Evolutionary conservation across 2,113 vertebrate genomes (phyloP).

Genomic region (Anguilla rostrata): DNA sequence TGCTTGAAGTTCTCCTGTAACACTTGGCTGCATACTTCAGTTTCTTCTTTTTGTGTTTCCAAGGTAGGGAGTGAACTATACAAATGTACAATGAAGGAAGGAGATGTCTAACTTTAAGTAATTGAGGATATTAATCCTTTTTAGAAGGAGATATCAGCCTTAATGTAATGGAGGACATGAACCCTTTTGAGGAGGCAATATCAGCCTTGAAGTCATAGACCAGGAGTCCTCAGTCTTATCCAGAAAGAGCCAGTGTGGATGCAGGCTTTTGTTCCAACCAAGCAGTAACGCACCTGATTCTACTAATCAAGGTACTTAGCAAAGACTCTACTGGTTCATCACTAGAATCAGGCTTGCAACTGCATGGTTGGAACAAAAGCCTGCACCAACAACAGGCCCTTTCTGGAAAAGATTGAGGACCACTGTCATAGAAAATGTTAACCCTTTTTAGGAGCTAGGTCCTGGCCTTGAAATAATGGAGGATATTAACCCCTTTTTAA

Average conservation of each 20-base stretch:
- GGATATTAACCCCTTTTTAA: too few relatives aligned
- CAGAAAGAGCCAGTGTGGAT: too few relatives aligned
- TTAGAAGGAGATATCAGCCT: not conserved
- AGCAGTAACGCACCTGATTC: too few relatives aligned
- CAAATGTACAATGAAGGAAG: not conserved
- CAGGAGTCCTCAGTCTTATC: too few relatives aligned
- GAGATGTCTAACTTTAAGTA: slow-evolving; percentile 26
- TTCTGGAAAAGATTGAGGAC: too few relatives aligned
- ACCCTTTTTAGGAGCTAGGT: not conserved
- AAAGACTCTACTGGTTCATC: too few relatives aligned
- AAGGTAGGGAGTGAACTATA: not conserved
- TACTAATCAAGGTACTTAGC: too few relatives aligned
- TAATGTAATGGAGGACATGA: not conserved
- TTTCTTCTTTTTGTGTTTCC: not conserved
- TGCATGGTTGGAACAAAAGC: too few relatives aligned
- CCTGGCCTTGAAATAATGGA: not conserved
- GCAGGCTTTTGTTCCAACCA: too few relatives aligned
- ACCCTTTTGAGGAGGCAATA: not conserved
- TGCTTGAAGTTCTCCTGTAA: too few relatives aligned
- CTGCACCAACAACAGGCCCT: too few relatives aligned
- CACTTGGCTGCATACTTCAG: not conserved
- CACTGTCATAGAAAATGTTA: not conserved
- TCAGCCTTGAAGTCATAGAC: not conserved
- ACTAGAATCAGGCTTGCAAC: too few relatives aligned
- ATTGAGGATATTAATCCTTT: not conserved